A percentile compares a stretch with the other conserved stretches of the same genome.
Evolutionary conservation across 2,113 vertebrate species (phyloP).

Genomic region (Xiphias gladius): DNA sequence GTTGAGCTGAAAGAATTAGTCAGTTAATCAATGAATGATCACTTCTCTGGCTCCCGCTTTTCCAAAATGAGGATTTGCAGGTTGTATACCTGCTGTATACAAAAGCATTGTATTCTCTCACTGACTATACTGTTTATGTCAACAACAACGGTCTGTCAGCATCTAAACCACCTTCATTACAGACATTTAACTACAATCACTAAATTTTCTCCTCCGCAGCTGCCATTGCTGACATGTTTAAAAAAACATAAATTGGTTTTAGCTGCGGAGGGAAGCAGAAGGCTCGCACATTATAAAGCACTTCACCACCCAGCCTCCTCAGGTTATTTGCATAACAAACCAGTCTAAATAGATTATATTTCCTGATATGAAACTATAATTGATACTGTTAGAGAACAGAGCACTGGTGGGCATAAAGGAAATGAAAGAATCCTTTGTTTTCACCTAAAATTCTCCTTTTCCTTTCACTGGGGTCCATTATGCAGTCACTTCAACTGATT

Average conservation of each 20-base stretch:
- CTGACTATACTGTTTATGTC: background rate
- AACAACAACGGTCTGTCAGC: constrained; percentile 35
- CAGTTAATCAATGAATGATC: background rate
- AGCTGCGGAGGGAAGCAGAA: constrained; percentile 33
- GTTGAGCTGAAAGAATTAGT: background rate
- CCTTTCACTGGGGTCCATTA: constrained; percentile 66
- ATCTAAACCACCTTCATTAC: constrained; percentile 34
- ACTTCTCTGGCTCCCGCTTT: too few relatives aligned
- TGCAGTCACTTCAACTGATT: constrained; percentile 76
- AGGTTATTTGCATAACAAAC: constrained; percentile 73
- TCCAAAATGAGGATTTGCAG: background rate
- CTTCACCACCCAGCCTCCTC: constrained; percentile 51
- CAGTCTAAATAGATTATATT: constrained; percentile 69
- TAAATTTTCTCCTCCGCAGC: constrained; percentile 34
- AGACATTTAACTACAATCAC: constrained; percentile 50
- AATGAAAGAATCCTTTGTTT: constrained; percentile 71
- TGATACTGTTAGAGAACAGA: constrained; percentile 63
- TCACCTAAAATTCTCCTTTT: constrained; percentile 53
- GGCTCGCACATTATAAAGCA: constrained; percentile 53
- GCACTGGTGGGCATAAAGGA: constrained; percentile 57
- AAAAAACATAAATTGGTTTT: constrained; percentile 51
- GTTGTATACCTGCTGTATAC: background rate
- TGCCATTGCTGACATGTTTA: constrained; percentile 42
- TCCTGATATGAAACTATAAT: constrained; percentile 75
- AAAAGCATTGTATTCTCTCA: background rate